phyloP scores from a whole-genome alignment of 2,113 vertebrate genomes.

The Uropsilus gracilis region DNA sequence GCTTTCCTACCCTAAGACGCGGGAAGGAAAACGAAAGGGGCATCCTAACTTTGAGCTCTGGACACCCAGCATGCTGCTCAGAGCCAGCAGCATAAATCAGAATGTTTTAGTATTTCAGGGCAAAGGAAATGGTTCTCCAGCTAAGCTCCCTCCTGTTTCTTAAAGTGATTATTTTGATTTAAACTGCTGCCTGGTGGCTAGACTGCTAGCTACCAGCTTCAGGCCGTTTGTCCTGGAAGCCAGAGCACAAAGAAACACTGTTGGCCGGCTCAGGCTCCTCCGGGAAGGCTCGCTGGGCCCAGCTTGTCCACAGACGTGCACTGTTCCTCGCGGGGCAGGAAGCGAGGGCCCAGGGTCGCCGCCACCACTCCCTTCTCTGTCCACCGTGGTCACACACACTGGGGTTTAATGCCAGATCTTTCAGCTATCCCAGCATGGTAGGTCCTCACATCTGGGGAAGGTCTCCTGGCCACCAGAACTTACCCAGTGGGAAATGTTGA shows the following conservation, averaged over 20 bases:
- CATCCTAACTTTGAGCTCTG: not conserved
- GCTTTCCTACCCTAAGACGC: not conserved
- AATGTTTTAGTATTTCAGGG: constrained; percentile 4
- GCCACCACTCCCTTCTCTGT: not conserved
- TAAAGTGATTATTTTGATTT: constrained; percentile 76
- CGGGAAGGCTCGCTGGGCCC: not conserved
- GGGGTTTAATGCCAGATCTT: not conserved
- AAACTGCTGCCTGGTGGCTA: constrained; percentile 59
- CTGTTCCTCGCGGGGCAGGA: not conserved
- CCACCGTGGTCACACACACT: not conserved
- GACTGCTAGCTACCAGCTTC: constrained; percentile 22
- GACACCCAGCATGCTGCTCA: not conserved
- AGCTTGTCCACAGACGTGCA: not conserved
- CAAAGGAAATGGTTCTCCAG: constrained; percentile 53
- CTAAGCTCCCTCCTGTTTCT: constrained; percentile 63
- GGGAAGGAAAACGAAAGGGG: not conserved
- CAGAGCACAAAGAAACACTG: constrained; percentile 60
- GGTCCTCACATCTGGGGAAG: not conserved
- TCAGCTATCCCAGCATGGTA: not conserved
- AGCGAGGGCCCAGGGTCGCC: not conserved
- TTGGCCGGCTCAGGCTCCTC: not conserved
- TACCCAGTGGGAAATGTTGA: rapidly evolving
- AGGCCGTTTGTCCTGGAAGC: constrained; percentile 27
- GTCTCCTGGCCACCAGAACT: not conserved
- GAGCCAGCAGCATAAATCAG: constrained; percentile 51